These are phyloP conservation scores for Rotaria magnacalcarata DNA, from an alignment of 2,888 invertebrate genomes.

Conservation along the genomic window DNA sequence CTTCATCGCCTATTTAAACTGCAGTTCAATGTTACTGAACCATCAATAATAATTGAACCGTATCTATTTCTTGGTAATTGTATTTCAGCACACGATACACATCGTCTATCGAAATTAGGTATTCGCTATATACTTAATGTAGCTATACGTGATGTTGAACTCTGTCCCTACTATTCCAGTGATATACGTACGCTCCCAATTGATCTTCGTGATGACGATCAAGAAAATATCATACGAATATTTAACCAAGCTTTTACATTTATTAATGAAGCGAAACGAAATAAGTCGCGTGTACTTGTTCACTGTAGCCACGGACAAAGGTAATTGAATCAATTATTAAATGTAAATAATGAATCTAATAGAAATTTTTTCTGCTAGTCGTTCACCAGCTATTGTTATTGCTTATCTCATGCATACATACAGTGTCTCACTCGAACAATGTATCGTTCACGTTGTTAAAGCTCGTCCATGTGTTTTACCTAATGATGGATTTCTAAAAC, in stretches of 20 bases:
- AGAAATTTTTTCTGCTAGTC: not conserved
- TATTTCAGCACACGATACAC: not conserved
- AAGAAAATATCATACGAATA: not conserved
- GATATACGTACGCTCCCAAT: not conserved
- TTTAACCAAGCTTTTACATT: conserved; percentile 5
- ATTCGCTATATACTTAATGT: conserved; percentile 23
- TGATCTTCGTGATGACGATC: conserved; percentile 32
- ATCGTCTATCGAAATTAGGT: conserved; percentile 28
- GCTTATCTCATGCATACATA: conserved; percentile 20
- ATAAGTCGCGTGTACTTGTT: conserved; percentile 8
- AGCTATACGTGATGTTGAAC: conserved; percentile 30
- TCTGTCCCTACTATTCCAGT: conserved; percentile 16
- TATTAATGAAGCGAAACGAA: not conserved
- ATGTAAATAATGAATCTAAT: not conserved
- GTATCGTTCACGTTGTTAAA: conserved; percentile 25
- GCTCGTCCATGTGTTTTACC: conserved; percentile 15
- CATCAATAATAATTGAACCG: not conserved
- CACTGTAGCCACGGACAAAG: conserved; percentile 34
- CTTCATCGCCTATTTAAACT: conserved; percentile 8
- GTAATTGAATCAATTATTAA: not conserved
- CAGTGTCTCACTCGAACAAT: not conserved
- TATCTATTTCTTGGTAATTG: conserved; percentile 11
- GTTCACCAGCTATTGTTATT: conserved; percentile 32
- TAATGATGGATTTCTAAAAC: conserved; percentile 18
- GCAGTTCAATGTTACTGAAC: not conserved